Percentiles rank a stretch among this genome's conserved stretches.
phyloP scores from a whole-genome alignment of 2,113 vertebrate genomes.

The Apeltes quadracus region DNA sequence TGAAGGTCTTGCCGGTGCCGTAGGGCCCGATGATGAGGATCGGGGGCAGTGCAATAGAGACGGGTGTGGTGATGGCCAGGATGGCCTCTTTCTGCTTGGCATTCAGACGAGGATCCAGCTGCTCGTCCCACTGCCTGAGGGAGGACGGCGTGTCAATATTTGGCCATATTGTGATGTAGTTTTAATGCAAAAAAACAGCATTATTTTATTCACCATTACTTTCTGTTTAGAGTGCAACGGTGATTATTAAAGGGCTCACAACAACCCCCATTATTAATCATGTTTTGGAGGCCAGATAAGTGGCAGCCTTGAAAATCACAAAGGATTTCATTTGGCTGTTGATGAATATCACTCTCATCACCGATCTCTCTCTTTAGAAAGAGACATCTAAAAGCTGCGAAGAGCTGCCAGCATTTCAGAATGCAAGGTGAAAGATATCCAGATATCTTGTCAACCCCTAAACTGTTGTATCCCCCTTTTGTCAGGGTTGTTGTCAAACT shows the following conservation, averaged over 20 bases:
- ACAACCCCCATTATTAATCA: constrained; percentile 33
- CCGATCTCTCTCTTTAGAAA: constrained; percentile 47
- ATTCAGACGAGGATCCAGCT: constrained; percentile 97
- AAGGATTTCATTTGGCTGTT: constrained; percentile 52
- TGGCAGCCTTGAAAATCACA: constrained; percentile 36
- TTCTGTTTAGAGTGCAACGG: background rate
- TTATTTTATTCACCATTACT: background rate
- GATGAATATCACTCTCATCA: constrained; percentile 60
- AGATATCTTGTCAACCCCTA: constrained; percentile 26
- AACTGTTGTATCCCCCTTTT: constrained; percentile 33
- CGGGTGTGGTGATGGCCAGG: constrained; percentile 95
- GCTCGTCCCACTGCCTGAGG: constrained; percentile 96
- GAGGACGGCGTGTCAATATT: background rate
- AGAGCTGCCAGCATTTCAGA: constrained; percentile 40
- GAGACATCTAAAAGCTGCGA: constrained; percentile 49
- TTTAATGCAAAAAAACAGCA: too few species aligned
- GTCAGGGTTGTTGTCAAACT: constrained; percentile 37
- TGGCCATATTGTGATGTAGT: background rate
- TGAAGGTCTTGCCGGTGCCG: constrained; percentile 99
- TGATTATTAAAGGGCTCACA: background rate
- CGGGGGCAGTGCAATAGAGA: constrained; percentile 90
- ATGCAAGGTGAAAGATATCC: constrained; percentile 23
- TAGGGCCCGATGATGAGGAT: constrained; percentile 98
- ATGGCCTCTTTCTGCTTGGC: constrained; percentile 99
- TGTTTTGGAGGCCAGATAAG: constrained; percentile 40